Evolutionary conservation across 2,113 vertebrate species (phyloP), one percentile per base, ranked within the genome.

Genomic region (Saimiri boliviensis): DNA sequence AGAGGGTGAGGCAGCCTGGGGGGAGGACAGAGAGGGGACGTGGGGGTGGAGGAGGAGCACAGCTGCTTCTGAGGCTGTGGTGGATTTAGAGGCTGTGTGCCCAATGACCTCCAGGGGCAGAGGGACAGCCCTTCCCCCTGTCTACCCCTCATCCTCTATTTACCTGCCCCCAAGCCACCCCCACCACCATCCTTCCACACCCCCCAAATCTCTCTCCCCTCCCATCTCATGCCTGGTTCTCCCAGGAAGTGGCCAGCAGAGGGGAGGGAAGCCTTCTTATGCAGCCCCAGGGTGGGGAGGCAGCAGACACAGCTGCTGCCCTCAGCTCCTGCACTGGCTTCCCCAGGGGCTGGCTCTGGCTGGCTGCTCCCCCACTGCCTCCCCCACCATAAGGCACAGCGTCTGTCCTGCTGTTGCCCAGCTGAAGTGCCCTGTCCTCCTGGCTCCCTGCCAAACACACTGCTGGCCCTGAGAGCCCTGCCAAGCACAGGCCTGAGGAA

Each of bases 271-370:
- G 66, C 37, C 81, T 71, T 40, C 37, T 56, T 45, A 25, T 20
- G 80, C 49, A 74, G 90, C 23, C 54, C 47, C 68, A 7, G 54
- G 71, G 52, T 45, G 71, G 20, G 45, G 14, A 66, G 45, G 56
- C 1, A 0, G 88, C 21, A 16, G 63, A 30, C 91, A 42, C 82
- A 13, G 93, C 77, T 86, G 91, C 86, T 60, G 45, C 32, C 49
- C 49, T 35, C 11, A 23, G 20, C 20, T 80, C 77, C 47, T 54
- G 77, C 77, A 54, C 77, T 80, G 49, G 52, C 54, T 68, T 81
- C 83, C 79, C 35, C 23, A 54, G 89, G 83, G 92, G 66, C 96
- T 63, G 68, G 6, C 79, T 89, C 71, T 93, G 92, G 32, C 54
- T 47, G 49, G 52, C 66, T 68, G 14, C 52, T 35, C 63, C 35